These are phyloP conservation scores for Dromaius novaehollandiae DNA, from an alignment of 2,113 vertebrate genomes.

Conservation along the genomic window DNA sequence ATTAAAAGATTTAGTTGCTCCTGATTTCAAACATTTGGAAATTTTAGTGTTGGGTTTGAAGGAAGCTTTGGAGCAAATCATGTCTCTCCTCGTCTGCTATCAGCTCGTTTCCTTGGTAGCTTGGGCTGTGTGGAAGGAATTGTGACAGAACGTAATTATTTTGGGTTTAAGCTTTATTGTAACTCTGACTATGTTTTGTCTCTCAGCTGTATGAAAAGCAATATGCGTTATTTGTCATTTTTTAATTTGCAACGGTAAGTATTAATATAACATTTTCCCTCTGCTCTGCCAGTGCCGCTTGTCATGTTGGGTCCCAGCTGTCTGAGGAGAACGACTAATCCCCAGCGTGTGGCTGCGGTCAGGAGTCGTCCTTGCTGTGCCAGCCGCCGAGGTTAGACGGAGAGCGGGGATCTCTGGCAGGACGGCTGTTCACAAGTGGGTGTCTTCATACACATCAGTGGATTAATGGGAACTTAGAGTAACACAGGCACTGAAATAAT, in stretches of 20 bases:
- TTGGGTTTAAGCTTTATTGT: constrained; percentile 56
- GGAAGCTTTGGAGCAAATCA: constrained; percentile 72
- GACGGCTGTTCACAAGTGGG: not conserved
- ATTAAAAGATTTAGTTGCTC: constrained; percentile 79
- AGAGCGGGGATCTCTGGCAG: rapidly evolving
- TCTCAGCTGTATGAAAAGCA: constrained; percentile 24
- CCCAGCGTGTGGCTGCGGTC: rapidly evolving
- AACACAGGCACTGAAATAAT: not conserved
- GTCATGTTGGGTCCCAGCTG: rapidly evolving
- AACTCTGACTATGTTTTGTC: constrained; percentile 23
- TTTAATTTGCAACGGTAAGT: not conserved
- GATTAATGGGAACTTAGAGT: rapidly evolving
- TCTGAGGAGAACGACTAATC: not conserved
- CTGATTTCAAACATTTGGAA: constrained; percentile 75
- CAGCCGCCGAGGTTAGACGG: too few species aligned
- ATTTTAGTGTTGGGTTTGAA: constrained; percentile 73
- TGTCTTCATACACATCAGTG: not conserved
- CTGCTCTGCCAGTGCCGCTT: not conserved
- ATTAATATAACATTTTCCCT: not conserved
- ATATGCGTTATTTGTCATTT: not conserved
- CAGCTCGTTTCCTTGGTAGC: constrained; percentile 71
- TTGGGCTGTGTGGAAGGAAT: constrained; percentile 79
- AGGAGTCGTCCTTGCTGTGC: not conserved
- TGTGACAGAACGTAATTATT: constrained; percentile 77
- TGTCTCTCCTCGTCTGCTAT: constrained; percentile 66